phyloP scores from a whole-genome alignment of 2,888 invertebrate genomes.

The Drosophila stalkeri region DNA sequence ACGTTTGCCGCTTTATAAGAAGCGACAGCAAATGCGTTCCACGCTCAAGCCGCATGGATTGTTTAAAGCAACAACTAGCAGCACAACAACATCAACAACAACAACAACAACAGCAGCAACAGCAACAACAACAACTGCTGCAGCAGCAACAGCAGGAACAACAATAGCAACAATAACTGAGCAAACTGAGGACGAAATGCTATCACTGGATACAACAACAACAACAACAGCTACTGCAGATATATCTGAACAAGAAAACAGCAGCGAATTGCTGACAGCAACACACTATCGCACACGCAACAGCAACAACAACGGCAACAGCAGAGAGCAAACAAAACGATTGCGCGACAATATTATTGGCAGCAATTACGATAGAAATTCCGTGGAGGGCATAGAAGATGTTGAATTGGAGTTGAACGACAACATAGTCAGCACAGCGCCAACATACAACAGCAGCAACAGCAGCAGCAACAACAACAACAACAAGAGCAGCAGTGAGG shows the following conservation, averaged over 20 bases:
- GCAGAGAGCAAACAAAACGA: constrained; percentile 40
- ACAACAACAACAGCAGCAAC: constrained; percentile 15
- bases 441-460: constrained; percentile 28
- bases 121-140: constrained; percentile 12
- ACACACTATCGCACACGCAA: constrained; percentile 43
- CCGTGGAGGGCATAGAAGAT: constrained; percentile 59
- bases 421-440: constrained; percentile 41
- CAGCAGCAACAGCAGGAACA: constrained; percentile 16
- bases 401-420: constrained; percentile 49
- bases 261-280: constrained; percentile 27
- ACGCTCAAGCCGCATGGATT: constrained; percentile 73
- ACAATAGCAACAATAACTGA: constrained; percentile 3
- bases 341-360: constrained; percentile 52
- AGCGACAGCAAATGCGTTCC: constrained; percentile 77
- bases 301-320: constrained; percentile 23
- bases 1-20: constrained; percentile 81
- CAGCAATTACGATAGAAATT: constrained; percentile 57
- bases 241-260: constrained; percentile 24
- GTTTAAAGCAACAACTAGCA: constrained; percentile 56
- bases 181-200: constrained; percentile 9
- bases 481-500: constrained; percentile 35
- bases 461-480: constrained; percentile 6
- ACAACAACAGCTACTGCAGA: constrained; percentile 25
- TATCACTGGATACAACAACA: constrained; percentile 33
- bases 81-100: constrained; percentile 16